Conservation (phyloP, 2,888 invertebrate genomes). For the Bruchidius siliquastri region DNA sequence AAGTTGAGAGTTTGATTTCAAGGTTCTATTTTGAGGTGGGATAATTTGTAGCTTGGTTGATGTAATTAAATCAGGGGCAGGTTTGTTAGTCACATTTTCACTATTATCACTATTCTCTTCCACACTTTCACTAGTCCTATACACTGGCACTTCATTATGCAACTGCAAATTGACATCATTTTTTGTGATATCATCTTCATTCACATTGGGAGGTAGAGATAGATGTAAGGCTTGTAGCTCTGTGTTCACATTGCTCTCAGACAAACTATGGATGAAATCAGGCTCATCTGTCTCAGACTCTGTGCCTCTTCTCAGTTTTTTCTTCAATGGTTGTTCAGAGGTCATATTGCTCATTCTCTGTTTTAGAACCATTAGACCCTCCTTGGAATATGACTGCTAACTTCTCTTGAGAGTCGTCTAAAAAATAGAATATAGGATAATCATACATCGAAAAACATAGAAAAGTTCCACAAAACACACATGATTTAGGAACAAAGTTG, state of each 20-base stretch:
- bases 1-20: not conserved
- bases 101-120: conserved; percentile 25
- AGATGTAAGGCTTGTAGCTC: conserved; percentile 40
- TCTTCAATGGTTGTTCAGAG: conserved; percentile 78
- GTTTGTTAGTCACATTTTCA: conserved; percentile 20
- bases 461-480: too few relatives aligned
- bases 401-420: not conserved
- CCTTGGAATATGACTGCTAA: too few relatives aligned
- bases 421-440: not conserved
- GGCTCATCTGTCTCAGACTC: conserved; percentile 53
- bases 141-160: conserved; percentile 27
- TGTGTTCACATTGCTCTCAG: conserved; percentile 43
- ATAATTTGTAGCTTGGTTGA: conserved; percentile 14
- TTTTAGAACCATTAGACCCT: conserved; percentile 61
- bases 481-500: not conserved
- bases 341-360: conserved; percentile 56
- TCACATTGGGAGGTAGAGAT: conserved; percentile 36
- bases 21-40: conserved; percentile 23
- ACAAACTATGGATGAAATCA: conserved; percentile 51
- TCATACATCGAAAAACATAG: too few relatives aligned
- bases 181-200: conserved; percentile 39
- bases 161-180: conserved; percentile 36
- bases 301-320: conserved; percentile 65
- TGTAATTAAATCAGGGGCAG: conserved; percentile 5
- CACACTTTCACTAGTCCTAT: conserved; percentile 29